Evolutionary conservation across 2,113 vertebrate genomes (phyloP), one percentile per base, ranked within the genome.

Genomic region (Vimba vimba): DNA sequence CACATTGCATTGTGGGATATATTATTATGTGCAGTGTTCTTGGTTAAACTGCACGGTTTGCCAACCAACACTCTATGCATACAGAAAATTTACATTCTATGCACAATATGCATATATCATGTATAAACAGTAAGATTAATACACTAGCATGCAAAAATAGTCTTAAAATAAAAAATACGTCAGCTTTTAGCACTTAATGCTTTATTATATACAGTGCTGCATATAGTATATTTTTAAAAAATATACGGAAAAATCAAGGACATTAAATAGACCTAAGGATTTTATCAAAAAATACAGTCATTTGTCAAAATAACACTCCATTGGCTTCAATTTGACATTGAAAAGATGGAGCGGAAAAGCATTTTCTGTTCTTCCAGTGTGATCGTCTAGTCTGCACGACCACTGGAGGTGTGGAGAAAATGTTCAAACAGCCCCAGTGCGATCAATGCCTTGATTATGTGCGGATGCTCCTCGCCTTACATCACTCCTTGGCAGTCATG

Each of bases 401-500:
- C 76, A 52, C 60, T 69, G 19, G 60, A 85, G 57, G 33, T 47
- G 30, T 47, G 69, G 78, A 21, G 52, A 84, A 79, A 57, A 71
- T 21, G 62, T 73, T 80, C 82, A 84, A 81, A 85, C 74, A 66
- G 86, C 25, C 82, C 68, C 90, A 93, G 86, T 59, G 88, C 82
- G 83, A 91, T 94, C 92, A 95, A 95, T 93, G 88, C 89, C 79
- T 91, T 91, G 88, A 93, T 94, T 94, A 93, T 92, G 92, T 93
- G 91, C 91, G 94, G 93, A 94, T 94, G 93, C 92, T 93, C 84
- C 0, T 57, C 84, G 87, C 84, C 90, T 83, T 94, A 89, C 89
- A 87, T 89, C 93, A 92, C 88, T 89, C 92, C 92, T 93, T 30
- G 88, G 91, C 86, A 60, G 50, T 60, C 87, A 89, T 47, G 33